Base-by-base conservation (phyloP, 2,888 invertebrate species). In the Drosophila testacea region DNA sequence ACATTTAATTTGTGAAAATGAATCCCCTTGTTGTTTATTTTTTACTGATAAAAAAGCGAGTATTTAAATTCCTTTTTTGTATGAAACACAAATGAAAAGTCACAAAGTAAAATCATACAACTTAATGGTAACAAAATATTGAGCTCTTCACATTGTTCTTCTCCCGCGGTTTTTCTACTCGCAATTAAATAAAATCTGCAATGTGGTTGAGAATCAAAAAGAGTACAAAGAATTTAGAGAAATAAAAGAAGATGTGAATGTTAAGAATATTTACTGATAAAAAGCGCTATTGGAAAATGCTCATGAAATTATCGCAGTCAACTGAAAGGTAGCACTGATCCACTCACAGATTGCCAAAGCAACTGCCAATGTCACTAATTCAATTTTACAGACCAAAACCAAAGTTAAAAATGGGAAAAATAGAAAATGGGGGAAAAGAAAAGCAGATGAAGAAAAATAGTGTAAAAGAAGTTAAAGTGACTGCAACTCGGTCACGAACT, bases 401-500 rank as follows among this genome's bases (percentile, higher is more conserved):
- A 50, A 76, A 69, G 50, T 60, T 28, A 54, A 30, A 44, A 51
- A 32, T 6, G 11, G 10, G 36, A 13, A 56, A 32, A 39, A 30
- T n/a, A n/a, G 27, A 16, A 36, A 32, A 32, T 6, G 6, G 34
- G 16, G 34, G 28, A 27, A 65, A 72, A 63, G 51, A 41, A 4
- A 30, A 34, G 48, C 46, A 51, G 32, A 34, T 13, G 13, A 0
- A 32, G 4, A 54, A 28, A 30, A 22, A 39, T 47, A 13, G 60
- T 13, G 36, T 30, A 34, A 28, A 39, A 61, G 44, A 41, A 44
- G 44, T 75, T 62, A 56, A 77, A 79, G 66, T 71, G 74, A 88
- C 71, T 83, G 86, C 82, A 83, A 88, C 74, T 83, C 86, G 88
- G 82, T 88, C 88, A 83, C 85, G 87, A 83, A 83, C 67, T 84